Evolutionary conservation across 2,113 vertebrate species (phyloP).

Genomic region (Bambusicola thoracicus): DNA sequence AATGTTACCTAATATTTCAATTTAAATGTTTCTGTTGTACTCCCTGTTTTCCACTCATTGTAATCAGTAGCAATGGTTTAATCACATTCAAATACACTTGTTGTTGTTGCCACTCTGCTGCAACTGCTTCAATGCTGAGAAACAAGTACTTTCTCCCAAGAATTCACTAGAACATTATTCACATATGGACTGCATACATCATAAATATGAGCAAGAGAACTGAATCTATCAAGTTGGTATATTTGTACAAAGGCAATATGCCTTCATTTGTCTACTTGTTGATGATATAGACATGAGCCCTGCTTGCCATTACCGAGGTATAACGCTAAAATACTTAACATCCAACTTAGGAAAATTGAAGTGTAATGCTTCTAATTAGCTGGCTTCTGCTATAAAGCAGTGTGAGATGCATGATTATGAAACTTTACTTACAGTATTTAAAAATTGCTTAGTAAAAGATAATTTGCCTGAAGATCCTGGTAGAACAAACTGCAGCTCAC

Average conservation of each 20-base stretch:
- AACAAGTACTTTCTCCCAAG: background rate
- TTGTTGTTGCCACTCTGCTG: background rate
- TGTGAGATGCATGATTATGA: background rate
- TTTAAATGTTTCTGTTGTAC: background rate
- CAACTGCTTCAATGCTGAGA: background rate
- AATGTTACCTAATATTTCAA: background rate
- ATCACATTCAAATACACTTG: background rate
- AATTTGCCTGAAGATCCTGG: background rate
- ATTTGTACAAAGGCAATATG: rapidly evolving
- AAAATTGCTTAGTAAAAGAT: background rate
- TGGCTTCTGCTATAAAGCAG: background rate
- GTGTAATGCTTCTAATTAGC: background rate
- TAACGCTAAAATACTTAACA: background rate
- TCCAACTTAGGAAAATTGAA: background rate
- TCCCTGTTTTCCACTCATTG: background rate
- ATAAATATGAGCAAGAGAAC: background rate
- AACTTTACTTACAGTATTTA: background rate
- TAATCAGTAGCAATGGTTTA: background rate
- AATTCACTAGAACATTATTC: background rate
- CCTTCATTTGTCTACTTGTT: background rate
- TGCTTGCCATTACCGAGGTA: background rate
- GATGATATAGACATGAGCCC: background rate
- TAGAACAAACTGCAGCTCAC: background rate
- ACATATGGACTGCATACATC: rapidly evolving
- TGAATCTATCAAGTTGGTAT: background rate